Evolutionary conservation across 2,113 vertebrate species (phyloP), one percentile per base, ranked within the genome.

Genomic region (Ascaphus truei): DNA sequence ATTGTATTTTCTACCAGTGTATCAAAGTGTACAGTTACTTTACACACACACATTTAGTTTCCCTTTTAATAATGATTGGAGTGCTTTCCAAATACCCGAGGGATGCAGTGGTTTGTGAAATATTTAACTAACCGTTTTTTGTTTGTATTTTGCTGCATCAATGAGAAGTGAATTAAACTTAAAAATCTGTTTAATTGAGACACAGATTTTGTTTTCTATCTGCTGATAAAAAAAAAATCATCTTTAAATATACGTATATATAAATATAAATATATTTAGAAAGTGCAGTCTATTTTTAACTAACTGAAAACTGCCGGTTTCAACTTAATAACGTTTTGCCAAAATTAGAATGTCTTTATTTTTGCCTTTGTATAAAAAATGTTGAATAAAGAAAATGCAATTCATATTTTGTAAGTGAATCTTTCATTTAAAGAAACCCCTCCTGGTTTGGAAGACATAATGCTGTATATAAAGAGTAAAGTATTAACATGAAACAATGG

Each of bases 321-420:
- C 84, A 39, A 84, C 79, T 89, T 91, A 76, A 83, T 89, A 89
- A 89, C 81, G 81, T 92, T 88, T 96, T 96, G 94, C 93, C 93
- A 94, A 94, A 92, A 92, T 83, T 82, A 86, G 87, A 86, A 76
- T 84, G 84, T 94, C 89, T 93, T 92, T 94, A 94, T 96, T 69
- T 94, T 96, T 96, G 92, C 90, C 88, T 92, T 92, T 89, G 25
- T 65, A 81, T 86, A 79, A 86, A 71, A 75, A 77, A 78, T 85
- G 84, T 86, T 86, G 75, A 79, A 77, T 76, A 80, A 82, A 74
- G 79, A 86, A 73, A 73, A 76, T 73, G 80, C 83, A 89, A 90
- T 84, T 67, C 88, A 80, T 94, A 93, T 94, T 94, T 95, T 94
- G 75, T 80, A 85, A 84, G 77, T 81, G 84, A 83, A 72, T 74